A percentile compares a stretch with the other conserved stretches of the same genome.
These are phyloP conservation scores for Rhopalosiphum nymphaeae DNA, from an alignment of 2,888 invertebrate species.

Conservation along the genomic window DNA sequence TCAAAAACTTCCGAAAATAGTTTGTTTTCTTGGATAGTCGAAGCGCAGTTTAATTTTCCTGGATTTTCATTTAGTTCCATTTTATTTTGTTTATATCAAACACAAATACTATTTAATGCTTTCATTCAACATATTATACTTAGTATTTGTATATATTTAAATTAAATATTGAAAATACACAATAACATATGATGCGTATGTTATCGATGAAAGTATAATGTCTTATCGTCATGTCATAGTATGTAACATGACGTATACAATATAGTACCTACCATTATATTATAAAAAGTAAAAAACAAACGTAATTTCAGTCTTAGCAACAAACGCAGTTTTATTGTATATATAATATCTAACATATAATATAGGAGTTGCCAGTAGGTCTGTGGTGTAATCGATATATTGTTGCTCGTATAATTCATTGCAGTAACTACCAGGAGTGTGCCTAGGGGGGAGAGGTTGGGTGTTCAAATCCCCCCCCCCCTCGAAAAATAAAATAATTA, in stretches of 20 bases:
- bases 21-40: not conserved
- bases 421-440: no score
- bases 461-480: no score
- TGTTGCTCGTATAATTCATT: not conserved
- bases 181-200: not conserved
- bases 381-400: not conserved
- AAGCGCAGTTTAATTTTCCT: not conserved
- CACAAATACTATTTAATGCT: not conserved
- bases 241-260: not conserved
- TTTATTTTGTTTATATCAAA: not conserved
- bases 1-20: constrained; percentile 25
- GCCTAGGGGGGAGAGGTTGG: no score
- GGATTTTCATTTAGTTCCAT: not conserved
- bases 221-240: not conserved
- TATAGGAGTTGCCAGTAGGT: not conserved
- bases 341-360: no score
- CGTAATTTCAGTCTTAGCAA: not conserved
- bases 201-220: not conserved
- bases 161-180: not conserved
- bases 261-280: not conserved
- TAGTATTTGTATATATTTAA: not conserved
- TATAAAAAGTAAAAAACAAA: not conserved
- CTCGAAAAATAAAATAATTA: no score
- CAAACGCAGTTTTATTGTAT: not conserved
- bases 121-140: no score